These are phyloP conservation scores for Metaphire vulgaris DNA, from an alignment of 1,140 invertebrate genomes.

Conservation along the genomic window DNA sequence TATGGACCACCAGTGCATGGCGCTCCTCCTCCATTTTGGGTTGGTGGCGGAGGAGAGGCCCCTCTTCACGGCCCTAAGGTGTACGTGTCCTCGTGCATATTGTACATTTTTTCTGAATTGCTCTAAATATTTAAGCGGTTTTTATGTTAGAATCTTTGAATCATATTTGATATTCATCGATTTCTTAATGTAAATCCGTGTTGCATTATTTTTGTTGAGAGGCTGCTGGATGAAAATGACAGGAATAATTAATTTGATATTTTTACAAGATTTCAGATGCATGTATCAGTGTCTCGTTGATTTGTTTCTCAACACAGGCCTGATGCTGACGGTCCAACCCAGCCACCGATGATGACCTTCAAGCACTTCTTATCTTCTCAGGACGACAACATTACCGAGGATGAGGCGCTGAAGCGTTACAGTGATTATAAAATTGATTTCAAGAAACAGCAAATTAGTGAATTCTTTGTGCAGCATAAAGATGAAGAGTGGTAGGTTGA, in stretches of 20 bases:
- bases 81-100: conserved; percentile 15
- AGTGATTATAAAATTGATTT: conserved; percentile 98
- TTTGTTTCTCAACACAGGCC: too few relatives aligned
- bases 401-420: conserved; percentile 93
- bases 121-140: neutral
- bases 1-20: conserved; percentile 32
- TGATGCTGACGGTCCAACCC: conserved; percentile 47
- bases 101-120: neutral
- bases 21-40: conserved; percentile 36
- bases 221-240: too few relatives aligned
- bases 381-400: conserved; percentile 94
- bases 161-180: too few relatives aligned
- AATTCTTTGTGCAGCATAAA: conserved; percentile 98
- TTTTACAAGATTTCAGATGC: too few relatives aligned
- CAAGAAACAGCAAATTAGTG: conserved; percentile 88
- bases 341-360: conserved; percentile 92
- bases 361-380: conserved; percentile 92
- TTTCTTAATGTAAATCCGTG: too few relatives aligned
- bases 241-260: too few relatives aligned
- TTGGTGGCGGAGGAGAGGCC: conserved; percentile 44
- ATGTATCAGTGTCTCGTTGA: too few relatives aligned
- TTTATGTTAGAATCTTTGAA: conserved; percentile 22
- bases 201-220: too few relatives aligned
- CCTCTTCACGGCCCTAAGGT: conserved; percentile 17
- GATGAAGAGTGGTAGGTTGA: conserved; percentile 95